Conservation (phyloP, 2,888 invertebrate genomes). For the Papilio elwesi region DNA sequence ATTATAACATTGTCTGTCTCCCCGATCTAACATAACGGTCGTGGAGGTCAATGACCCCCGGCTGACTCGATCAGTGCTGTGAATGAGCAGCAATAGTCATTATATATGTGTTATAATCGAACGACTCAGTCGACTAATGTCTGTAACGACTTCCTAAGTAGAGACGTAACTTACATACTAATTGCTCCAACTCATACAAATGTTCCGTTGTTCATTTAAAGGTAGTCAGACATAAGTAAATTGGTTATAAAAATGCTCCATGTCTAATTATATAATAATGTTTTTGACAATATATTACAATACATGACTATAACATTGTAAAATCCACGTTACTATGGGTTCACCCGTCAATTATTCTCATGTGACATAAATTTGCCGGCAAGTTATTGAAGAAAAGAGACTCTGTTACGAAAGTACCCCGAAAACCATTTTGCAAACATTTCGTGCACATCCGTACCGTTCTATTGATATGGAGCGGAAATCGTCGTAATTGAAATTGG, state of each 20-base stretch:
- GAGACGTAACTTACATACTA: constrained; percentile 61
- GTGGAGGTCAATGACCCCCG: constrained; percentile 61
- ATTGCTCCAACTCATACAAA: constrained; percentile 50
- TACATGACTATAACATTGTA: neutral
- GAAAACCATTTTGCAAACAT: constrained; percentile 64
- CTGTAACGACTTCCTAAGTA: constrained; percentile 68
- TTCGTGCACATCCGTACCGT: constrained; percentile 63
- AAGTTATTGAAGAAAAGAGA: constrained; percentile 50
- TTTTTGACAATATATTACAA: neutral
- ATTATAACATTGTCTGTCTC: constrained; percentile 52
- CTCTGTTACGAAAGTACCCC: constrained; percentile 55
- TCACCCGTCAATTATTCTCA: constrained; percentile 27
- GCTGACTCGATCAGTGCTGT: constrained; percentile 56
- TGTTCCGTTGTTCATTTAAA: constrained; percentile 1
- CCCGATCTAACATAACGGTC: constrained; percentile 66
- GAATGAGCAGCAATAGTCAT: constrained; percentile 70
- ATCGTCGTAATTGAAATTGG: constrained; percentile 73
- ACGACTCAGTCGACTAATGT: constrained; percentile 42
- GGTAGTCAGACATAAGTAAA: neutral
- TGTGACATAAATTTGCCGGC: constrained; percentile 69
- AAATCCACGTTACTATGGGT: constrained; percentile 6
- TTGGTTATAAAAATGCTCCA: neutral
- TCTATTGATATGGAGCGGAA: constrained; percentile 75
- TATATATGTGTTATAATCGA: constrained; percentile 60
- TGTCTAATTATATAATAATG: neutral